Evolutionary conservation across 2,113 vertebrate species (phyloP), one percentile per base, ranked within the genome.

Genomic region (Macaca fascicularis): DNA sequence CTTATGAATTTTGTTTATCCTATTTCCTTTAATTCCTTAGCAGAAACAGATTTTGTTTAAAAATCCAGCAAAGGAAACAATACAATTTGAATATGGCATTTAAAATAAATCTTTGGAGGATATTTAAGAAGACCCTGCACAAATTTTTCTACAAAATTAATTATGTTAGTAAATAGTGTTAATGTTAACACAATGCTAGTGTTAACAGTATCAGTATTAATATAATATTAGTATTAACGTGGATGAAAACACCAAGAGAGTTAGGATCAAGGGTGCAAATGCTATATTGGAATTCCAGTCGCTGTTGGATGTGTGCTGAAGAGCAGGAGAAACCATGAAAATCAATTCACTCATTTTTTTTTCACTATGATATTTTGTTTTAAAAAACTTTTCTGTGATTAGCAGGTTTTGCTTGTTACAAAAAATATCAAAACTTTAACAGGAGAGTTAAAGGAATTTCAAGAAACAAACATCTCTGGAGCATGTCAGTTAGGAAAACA

Each of bases 41-140:
- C 8, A 48, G 32, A 96, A 64, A 88, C 82, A 8, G 43, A 74
- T 50, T 64, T 50, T 23, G 5, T 94, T 70, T 17, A 93, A 83
- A 97, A 95, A 94, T 38, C 32, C 3, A 52, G 6, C 8, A 79
- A 83, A 61, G 48, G 14, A 72, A 64, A 61, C 23, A 67, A 64
- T 25, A 93, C 1, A 80, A 93, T 94, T 93, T 90, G 17, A 59
- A 78, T 59, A 59, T 72, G 50, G 3, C 35, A 94, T 90, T 97
- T 95, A 12, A 76, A 50, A 50, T 14, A 50, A 50, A 14, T 82
- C 57, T 82, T 89, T 93, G 32, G 52, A 70, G 23, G 40, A 27
- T 40, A 85, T 96, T 93, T 91, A 84, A 55, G 76, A 88, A 91
- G 89, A 89, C 40, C n/a, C 45, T 69, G 22, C 69, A 85, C 38